Evolutionary conservation across 2,888 invertebrate species (phyloP).

Genomic region (Onthophagus sagittarius): DNA sequence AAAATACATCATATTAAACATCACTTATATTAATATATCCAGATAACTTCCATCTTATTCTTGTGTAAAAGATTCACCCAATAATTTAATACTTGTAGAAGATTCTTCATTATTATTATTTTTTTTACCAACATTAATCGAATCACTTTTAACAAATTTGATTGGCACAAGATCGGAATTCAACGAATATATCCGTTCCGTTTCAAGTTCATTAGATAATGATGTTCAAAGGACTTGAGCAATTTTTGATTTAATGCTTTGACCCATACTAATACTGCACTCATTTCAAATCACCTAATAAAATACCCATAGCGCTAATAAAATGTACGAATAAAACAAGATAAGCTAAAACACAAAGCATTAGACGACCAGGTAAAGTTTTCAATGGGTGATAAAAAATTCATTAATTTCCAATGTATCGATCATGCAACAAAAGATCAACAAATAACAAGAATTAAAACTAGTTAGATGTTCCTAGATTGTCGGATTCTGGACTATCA

Average conservation of each 20-base stretch:
- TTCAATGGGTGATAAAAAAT: too few species aligned
- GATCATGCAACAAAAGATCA: too few species aligned
- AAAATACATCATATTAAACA: neutral
- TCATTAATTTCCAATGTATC: too few species aligned
- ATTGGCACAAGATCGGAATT: slow-evolving; percentile 35
- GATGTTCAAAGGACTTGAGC: slow-evolving; percentile 33
- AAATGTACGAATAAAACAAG: too few species aligned
- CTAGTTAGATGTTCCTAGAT: too few species aligned
- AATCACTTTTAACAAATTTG: slow-evolving; percentile 26
- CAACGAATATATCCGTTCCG: slow-evolving; percentile 42
- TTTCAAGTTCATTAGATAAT: slow-evolving; percentile 37
- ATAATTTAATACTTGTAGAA: slow-evolving; percentile 26
- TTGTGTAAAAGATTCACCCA: slow-evolving; percentile 1
- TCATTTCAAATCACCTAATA: too few species aligned
- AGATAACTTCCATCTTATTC: slow-evolving; percentile 37
- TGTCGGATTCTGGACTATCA: too few species aligned
- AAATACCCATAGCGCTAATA: too few species aligned
- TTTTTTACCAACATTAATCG: too few species aligned
- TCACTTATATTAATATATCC: slow-evolving; percentile 37
- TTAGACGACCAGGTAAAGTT: too few species aligned
- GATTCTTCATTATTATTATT: neutral
- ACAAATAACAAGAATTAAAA: too few species aligned
- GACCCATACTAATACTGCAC: slow-evolving; percentile 34
- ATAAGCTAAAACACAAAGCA: too few species aligned
- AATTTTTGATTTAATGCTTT: slow-evolving; percentile 42